A percentile compares a stretch with the other conserved stretches of the same genome.
Conservation (phyloP, 2,888 invertebrate genomes). For the Eubasilissa splendida region DNA sequence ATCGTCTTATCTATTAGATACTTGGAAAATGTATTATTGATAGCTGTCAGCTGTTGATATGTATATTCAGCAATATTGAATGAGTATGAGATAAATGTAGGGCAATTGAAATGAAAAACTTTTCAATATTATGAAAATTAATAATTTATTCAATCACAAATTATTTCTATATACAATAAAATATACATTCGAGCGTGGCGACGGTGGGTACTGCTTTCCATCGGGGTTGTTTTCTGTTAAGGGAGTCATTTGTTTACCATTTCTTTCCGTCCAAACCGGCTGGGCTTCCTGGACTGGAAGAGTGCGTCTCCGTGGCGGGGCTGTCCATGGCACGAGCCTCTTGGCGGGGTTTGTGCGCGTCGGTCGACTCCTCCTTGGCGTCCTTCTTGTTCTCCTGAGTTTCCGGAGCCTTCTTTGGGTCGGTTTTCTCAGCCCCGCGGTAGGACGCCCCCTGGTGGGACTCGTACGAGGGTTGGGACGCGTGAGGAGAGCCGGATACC, state of each 20-base stretch:
- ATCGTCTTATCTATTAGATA: no score
- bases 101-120: neutral
- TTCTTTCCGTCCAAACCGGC: no score
- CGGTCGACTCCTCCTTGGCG: conserved; percentile 1
- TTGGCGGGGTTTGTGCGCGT: neutral
- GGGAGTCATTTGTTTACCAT: no score
- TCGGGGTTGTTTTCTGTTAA: no score
- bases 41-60: no score
- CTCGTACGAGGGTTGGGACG: conserved; percentile 21
- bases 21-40: no score
- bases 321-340: conserved; percentile 1
- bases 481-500: neutral
- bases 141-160: neutral
- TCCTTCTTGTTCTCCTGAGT: conserved; percentile 16
- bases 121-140: neutral
- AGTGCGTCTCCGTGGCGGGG: neutral
- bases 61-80: no score
- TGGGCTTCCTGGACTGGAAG: no score
- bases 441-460: conserved; percentile 10
- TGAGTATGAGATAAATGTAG: no score
- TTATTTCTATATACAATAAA: no score
- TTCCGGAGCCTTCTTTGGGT: conserved; percentile 3
- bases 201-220: no score
- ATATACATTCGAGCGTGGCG: no score
- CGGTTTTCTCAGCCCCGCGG: neutral